Conservation (phyloP, 2,888 invertebrate genomes). For the Drosophila peninsularis region DNA sequence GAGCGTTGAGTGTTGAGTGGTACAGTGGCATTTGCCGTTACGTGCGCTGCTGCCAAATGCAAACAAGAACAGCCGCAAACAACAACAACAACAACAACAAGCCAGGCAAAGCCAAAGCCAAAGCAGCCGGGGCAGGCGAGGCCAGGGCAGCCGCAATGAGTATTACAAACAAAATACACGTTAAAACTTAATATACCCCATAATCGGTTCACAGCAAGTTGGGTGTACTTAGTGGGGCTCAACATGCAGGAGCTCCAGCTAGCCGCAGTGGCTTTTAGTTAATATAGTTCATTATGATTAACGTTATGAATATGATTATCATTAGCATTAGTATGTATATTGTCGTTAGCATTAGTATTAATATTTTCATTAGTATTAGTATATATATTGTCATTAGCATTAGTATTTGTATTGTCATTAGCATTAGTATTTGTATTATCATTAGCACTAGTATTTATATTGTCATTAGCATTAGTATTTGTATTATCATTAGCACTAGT, state of each 20-base stretch:
- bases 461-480: conserved; percentile 4
- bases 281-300: not conserved
- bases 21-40: conserved; percentile 54
- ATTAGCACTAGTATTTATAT: not conserved
- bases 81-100: conserved; percentile 24
- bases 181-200: conserved; percentile 17
- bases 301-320: not conserved
- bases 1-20: conserved; percentile 67
- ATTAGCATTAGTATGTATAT: not conserved
- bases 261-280: not conserved
- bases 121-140: not conserved
- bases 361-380: not conserved
- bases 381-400: not conserved
- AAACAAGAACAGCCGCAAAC: conserved; percentile 50
- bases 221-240: not conserved
- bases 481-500: conserved; percentile 4
- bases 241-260: not conserved
- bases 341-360: not conserved
- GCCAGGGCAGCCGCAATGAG: conserved; percentile 27
- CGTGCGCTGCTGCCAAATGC: conserved; percentile 43
- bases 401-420: too few species aligned
- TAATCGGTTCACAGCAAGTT: not conserved
- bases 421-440: not conserved
- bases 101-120: not conserved
- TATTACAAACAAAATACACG: conserved; percentile 26